Evolutionary conservation across 1,140 invertebrate species (phyloP).

Genomic region (Sycophaga agraensis): DNA sequence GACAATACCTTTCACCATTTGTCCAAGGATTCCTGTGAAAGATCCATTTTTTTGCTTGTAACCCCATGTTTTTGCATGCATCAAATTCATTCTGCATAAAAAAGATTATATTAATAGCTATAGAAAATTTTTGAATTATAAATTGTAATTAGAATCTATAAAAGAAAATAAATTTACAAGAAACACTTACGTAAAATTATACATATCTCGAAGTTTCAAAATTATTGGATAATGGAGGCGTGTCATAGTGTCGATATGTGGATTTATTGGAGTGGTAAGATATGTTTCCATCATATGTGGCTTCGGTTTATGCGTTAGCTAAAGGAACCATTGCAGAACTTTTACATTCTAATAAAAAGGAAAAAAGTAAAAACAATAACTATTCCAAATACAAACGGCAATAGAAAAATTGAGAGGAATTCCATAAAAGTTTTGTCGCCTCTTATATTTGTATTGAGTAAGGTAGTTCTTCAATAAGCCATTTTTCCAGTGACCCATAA

Average conservation of each 20-base stretch:
- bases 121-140: neutral
- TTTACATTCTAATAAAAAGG: neutral
- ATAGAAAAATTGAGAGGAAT: slow-evolving; percentile 56
- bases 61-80: slow-evolving; percentile 64
- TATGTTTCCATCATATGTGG: slow-evolving; percentile 59
- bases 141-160: too few relatives aligned
- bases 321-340: neutral
- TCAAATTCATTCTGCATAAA: slow-evolving; percentile 57
- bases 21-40: slow-evolving; percentile 69
- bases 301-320: slow-evolving; percentile 44
- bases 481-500: slow-evolving; percentile 52
- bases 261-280: slow-evolving; percentile 54
- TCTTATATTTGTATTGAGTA: slow-evolving; percentile 51
- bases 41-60: slow-evolving; percentile 62
- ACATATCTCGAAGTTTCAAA: slow-evolving; percentile 62
- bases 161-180: neutral
- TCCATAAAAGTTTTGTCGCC: slow-evolving; percentile 57
- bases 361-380: neutral
- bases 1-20: slow-evolving; percentile 59
- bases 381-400: slow-evolving; percentile 42
- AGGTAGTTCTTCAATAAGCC: slow-evolving; percentile 44
- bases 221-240: slow-evolving; percentile 64
- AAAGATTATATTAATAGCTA: neutral
- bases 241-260: slow-evolving; percentile 64
- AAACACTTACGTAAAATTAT: slow-evolving; percentile 62